Base-by-base conservation (phyloP, 2,113 vertebrate genomes). In the Notarius quadriscutis region DNA sequence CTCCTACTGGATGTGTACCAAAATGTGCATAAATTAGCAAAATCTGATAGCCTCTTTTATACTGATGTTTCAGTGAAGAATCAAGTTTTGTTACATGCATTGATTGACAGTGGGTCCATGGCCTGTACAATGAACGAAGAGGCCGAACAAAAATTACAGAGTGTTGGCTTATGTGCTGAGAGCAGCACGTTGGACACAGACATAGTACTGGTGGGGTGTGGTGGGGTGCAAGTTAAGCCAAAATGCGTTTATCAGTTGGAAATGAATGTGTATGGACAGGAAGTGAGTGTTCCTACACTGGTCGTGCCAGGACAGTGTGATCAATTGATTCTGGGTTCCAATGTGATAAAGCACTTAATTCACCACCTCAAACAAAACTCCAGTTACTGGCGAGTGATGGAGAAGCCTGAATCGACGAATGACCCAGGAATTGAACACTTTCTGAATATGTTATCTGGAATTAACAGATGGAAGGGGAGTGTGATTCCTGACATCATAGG, bases 191-290 rank as follows among this genome's bases (percentile, higher is more conserved):
- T 55, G 53, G 8, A 55, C 11, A 10, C 53, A 1, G 53, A 55
- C 9, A 11, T 55, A 8, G 12, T 11, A 55, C 57, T 22, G 10
- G 30, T 69, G 4, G 65, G 65, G 10, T 69, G 65, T 30, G n/a
- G 65, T 30, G 65, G 65, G 1, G 65, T 27, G 14, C 8, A 30
- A 60, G 75, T 86, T 22, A 48, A 62, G 1, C 85, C 84, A 14
- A 81, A 81, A 17, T 57, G 60, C 6, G 71, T 87, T 2, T 75
- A 83, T 5, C 58, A 87, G 20, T 11, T 89, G 22, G 53, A 85
- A 48, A 87, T 90, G 86, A n/a, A 79, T 0, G 58, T 89, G 10
- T 90, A 89, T 41, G 82, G 86, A 0, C 5, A 60, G 12, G 25
- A 8, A 48, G 78, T 86, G 0, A 81, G 12, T 75, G 88, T 91